Evolutionary conservation across 2,113 vertebrate genomes (phyloP).

Genomic region (Eidolon helvum): DNA sequence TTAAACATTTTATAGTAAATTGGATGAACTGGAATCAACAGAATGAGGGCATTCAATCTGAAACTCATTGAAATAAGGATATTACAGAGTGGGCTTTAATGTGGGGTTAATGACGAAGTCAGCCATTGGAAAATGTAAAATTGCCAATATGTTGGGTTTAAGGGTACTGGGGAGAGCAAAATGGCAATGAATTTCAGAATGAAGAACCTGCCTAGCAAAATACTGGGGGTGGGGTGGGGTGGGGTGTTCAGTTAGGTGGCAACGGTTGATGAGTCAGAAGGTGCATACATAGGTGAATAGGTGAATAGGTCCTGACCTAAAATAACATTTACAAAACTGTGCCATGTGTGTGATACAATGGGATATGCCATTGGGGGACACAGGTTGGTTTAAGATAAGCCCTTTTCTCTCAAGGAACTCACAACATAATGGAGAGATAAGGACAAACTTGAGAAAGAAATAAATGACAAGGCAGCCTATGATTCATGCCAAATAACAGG

Average conservation of each 20-base stretch:
- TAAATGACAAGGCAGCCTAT: not conserved
- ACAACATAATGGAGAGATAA: not conserved
- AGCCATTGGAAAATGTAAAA: not conserved
- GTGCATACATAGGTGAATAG: no score
- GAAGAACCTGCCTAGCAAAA: no score
- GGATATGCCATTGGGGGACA: not conserved
- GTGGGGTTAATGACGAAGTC: not conserved
- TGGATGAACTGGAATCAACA: not conserved
- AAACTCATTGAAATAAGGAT: not conserved
- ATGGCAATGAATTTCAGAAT: no score
- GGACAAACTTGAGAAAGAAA: not conserved
- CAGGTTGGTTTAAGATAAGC: not conserved
- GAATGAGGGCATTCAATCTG: not conserved
- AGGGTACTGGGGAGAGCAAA: no score
- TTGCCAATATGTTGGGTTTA: not conserved
- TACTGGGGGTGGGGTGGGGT: no score
- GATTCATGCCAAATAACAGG: not conserved
- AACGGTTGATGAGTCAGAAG: not conserved
- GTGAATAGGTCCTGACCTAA: not conserved
- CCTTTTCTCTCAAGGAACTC: not conserved
- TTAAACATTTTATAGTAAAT: not conserved
- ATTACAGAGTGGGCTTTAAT: not conserved
- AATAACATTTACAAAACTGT: not conserved
- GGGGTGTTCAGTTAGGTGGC: no score
- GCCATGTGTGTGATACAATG: not conserved